phyloP scores from a whole-genome alignment of 2,888 invertebrate genomes.

The Falcaria lacertinaria region DNA sequence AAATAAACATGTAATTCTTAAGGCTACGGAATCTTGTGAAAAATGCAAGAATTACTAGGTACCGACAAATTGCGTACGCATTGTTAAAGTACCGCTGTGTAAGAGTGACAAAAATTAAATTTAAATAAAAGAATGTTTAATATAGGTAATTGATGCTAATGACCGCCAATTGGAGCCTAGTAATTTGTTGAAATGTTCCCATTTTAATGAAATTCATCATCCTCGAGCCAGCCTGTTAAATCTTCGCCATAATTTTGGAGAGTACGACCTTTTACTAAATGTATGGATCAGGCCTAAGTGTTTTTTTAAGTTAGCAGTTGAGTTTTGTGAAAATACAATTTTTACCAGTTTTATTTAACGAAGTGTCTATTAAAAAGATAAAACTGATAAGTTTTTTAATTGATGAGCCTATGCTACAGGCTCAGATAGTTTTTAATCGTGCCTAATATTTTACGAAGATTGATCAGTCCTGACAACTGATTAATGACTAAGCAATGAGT shows the following conservation, averaged over 20 bases:
- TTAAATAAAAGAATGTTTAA: constrained; percentile 9
- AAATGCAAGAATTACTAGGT: constrained; percentile 28
- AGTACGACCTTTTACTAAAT: neutral
- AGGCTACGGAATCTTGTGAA: constrained; percentile 25
- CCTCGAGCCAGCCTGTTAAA: neutral
- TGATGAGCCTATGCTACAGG: too few species aligned
- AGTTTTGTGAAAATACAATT: neutral
- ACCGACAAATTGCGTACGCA: constrained; percentile 25
- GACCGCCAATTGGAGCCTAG: neutral
- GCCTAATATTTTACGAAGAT: too few species aligned
- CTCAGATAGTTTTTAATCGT: too few species aligned
- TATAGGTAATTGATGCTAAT: constrained; percentile 2
- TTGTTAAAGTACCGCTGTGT: constrained; percentile 11
- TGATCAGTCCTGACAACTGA: too few species aligned
- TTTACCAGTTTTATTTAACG: too few species aligned
- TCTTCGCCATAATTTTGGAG: neutral
- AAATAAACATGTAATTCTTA: constrained; percentile 23
- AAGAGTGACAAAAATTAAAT: constrained; percentile 1
- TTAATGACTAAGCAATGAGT: too few species aligned
- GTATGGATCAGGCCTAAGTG: neutral
- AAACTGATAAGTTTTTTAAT: too few species aligned
- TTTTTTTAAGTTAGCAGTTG: neutral
- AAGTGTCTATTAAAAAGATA: too few species aligned
- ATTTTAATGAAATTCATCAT: neutral
- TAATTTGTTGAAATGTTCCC: neutral